These are phyloP conservation scores for Rosalia funebris DNA, from an alignment of 2,888 invertebrate genomes.

Conservation along the genomic window DNA sequence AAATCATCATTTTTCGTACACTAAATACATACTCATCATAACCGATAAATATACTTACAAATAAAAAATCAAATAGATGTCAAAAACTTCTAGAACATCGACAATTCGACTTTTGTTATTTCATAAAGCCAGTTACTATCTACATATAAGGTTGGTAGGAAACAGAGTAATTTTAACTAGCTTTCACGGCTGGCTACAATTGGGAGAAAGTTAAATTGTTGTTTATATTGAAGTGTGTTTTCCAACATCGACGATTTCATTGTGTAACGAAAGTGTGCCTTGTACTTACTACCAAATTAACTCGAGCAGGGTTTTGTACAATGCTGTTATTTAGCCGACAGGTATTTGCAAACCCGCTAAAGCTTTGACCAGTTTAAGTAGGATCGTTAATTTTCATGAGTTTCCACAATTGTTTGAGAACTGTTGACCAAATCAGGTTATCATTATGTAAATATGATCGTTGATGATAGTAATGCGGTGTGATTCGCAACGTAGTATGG, in stretches of 20 bases:
- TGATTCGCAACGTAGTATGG: too few species aligned
- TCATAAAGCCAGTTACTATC: background rate
- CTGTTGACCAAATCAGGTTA: background rate
- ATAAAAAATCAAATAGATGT: too few species aligned
- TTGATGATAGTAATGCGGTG: too few species aligned
- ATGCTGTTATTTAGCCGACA: background rate
- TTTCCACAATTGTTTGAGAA: background rate
- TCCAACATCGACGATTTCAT: background rate
- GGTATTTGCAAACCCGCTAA: too few species aligned
- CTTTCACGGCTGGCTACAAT: background rate
- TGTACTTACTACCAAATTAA: background rate
- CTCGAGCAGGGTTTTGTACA: background rate
- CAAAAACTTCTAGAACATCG: too few species aligned
- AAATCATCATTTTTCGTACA: too few species aligned
- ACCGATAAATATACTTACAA: too few species aligned
- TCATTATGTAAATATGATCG: too few species aligned
- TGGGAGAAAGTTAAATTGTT: slow-evolving; percentile 20
- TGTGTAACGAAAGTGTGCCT: background rate
- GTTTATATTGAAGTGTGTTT: background rate
- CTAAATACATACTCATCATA: too few species aligned
- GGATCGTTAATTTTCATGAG: background rate
- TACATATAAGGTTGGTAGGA: background rate
- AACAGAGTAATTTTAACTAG: slow-evolving; percentile 8
- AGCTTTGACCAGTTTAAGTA: background rate
- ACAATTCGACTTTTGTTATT: too few species aligned